phyloP scores from a whole-genome alignment of 2,113 vertebrate species.

The Callorhinus ursinus region DNA sequence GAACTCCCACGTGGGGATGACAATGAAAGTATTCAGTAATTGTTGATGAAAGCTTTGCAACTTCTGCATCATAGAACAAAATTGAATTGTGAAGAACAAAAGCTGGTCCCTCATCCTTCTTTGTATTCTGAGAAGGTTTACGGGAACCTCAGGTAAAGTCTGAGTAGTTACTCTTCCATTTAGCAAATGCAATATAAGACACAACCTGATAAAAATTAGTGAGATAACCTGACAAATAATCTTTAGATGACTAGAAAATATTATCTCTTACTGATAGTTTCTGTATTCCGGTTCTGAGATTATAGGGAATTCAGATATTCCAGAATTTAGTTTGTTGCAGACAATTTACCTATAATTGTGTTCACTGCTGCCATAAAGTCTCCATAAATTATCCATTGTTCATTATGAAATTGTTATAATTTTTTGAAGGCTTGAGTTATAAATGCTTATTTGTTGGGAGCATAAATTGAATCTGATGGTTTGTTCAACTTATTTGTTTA shows the following conservation, averaged over 20 bases:
- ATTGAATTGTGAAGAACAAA: slow-evolving; percentile 62
- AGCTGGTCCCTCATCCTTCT: neutral
- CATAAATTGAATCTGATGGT: slow-evolving; percentile 22
- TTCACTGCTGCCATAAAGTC: neutral
- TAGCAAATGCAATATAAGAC: neutral
- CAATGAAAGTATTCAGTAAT: slow-evolving; percentile 61
- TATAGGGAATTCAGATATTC: neutral
- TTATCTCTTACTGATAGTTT: neutral
- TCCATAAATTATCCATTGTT: slow-evolving; percentile 35
- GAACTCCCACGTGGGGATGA: slow-evolving; percentile 37
- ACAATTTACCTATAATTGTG: neutral
- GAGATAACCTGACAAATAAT: neutral
- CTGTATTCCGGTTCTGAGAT: neutral
- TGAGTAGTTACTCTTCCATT: slow-evolving; percentile 10
- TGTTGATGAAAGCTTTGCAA: slow-evolving; percentile 69
- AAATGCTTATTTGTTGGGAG: slow-evolving; percentile 32
- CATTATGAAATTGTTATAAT: neutral
- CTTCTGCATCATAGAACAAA: slow-evolving; percentile 30
- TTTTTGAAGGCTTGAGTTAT: slow-evolving; percentile 15
- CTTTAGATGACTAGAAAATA: slow-evolving; percentile 33
- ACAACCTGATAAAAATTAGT: slow-evolving; percentile 50
- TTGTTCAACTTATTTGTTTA: slow-evolving; percentile 30
- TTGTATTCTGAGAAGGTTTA: slow-evolving; percentile 52
- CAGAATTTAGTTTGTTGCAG: neutral
- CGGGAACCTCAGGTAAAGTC: slow-evolving; percentile 5